A percentile compares a stretch with the other conserved stretches of the same genome.
phyloP scores from a whole-genome alignment of 2,888 invertebrate species.

The Ennomos erosarius region DNA sequence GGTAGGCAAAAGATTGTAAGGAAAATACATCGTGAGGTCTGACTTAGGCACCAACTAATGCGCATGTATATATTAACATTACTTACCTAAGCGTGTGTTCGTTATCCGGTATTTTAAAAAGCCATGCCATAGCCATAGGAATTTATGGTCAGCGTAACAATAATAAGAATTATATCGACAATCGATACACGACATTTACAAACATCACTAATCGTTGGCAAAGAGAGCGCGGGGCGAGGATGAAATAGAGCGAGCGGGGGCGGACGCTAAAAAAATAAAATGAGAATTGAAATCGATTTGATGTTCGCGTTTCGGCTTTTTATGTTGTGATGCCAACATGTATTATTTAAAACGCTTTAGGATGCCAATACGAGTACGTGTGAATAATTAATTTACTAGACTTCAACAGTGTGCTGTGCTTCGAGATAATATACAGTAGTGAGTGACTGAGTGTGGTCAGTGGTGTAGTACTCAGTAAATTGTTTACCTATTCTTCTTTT shows the following conservation, averaged over 20 bases:
- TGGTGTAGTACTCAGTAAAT: slow-evolving; percentile 31
- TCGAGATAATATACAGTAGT: too few relatives aligned
- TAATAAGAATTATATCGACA: too few relatives aligned
- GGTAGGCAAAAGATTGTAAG: too few relatives aligned
- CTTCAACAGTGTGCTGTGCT: slow-evolving; percentile 18
- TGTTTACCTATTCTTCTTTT: slow-evolving; percentile 42
- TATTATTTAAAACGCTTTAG: slow-evolving; percentile 42
- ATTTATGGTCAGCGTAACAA: too few relatives aligned
- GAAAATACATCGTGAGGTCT: too few relatives aligned
- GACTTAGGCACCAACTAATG: too few relatives aligned
- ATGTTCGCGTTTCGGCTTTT: slow-evolving; percentile 56
- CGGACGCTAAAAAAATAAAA: slow-evolving; percentile 39
- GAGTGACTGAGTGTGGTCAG: slow-evolving; percentile 6
- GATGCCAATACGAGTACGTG: slow-evolving; percentile 25
- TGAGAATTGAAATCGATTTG: slow-evolving; percentile 51
- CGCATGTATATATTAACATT: too few relatives aligned
- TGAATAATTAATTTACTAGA: slow-evolving; percentile 33
- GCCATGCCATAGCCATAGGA: too few relatives aligned
- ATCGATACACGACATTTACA: too few relatives aligned
- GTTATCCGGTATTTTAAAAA: too few relatives aligned
- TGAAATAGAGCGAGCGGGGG: slow-evolving; percentile 35
- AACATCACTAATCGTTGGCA: not conserved
- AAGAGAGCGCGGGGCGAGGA: not conserved
- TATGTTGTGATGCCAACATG: slow-evolving; percentile 68
- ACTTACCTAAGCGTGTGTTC: too few relatives aligned